Evolutionary conservation across 2,888 invertebrate species (phyloP), one percentile per base, ranked within the genome.

Genomic region (Drosophila colorata): DNA sequence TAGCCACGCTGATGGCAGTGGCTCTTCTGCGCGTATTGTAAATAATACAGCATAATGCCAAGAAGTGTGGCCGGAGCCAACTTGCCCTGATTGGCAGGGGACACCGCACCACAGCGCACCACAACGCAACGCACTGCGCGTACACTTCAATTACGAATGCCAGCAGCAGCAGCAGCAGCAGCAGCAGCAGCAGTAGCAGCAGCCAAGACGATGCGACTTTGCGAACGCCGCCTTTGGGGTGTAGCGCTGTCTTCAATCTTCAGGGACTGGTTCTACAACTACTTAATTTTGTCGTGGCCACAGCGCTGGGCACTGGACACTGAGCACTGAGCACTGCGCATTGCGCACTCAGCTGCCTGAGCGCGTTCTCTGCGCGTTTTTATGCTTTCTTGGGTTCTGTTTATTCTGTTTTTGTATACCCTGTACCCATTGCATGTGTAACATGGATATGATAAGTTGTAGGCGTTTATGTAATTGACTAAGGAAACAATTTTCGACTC

Each of bases 191-290:
- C 9, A 44, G 20, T 13, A 47, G 49, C 48, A 48, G 28, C n/a
- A 63, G 56, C 37, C 28, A 46, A 58, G 66, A 74, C 74, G 74
- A 52, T 16, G 33, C 46, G 59, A 68, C 59, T 63, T 61, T 52
- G 68, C 59, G 20, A 65, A 63, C 55, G 69, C 76, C 66, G 68
- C 66, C 65, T 61, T 65, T 59, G 59, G 64, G 59, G 57, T 72
- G 28, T 33, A 58, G 60, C 57, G 47, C 61, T 61, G 78, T 68
- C 84, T 75, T 68, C 63, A 69, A 68, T 85, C 85, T 78, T 67
- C 55, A 49, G 85, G 79, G 82, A 87, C 82, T 79, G 82, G 86
- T 87, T 82, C 85, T 69, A 70, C 77, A 77, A 87, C 86, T 85
- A 85, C 83, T 88, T 83, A 80, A 85, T 83, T 85, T 79, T 74